Evolutionary conservation across 2,888 invertebrate species (phyloP).

Genomic region (Eupithecia abbreviata): DNA sequence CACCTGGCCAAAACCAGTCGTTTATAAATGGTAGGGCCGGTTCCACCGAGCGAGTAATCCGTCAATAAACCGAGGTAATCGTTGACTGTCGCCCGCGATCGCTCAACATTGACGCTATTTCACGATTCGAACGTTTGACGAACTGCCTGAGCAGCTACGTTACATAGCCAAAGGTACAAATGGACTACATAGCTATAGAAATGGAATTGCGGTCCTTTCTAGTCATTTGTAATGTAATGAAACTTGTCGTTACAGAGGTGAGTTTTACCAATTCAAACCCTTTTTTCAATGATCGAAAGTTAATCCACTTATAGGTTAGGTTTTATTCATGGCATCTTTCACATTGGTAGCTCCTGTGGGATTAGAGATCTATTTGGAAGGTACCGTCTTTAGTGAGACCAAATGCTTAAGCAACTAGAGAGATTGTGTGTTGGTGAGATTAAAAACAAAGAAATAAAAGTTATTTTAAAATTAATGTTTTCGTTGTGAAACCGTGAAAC

Average conservation of each 20-base stretch:
- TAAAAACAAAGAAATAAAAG: not conserved
- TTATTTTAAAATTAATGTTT: not conserved
- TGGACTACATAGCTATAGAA: not conserved
- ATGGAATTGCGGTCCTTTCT: not conserved
- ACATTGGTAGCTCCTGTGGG: not conserved
- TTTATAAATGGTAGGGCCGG: constrained; percentile 31
- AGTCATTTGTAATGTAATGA: not conserved
- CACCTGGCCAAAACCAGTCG: not conserved
- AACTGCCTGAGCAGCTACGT: not conserved
- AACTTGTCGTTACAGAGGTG: not conserved
- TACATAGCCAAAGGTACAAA: not conserved
- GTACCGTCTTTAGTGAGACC: not conserved
- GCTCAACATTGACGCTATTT: constrained; percentile 32
- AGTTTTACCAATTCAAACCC: not conserved
- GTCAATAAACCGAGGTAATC: constrained; percentile 34
- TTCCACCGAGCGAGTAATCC: constrained; percentile 21
- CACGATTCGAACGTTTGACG: constrained; percentile 18
- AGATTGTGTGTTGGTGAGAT: not conserved
- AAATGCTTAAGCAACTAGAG: not conserved
- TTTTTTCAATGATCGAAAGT: not conserved
- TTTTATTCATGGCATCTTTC: not conserved
- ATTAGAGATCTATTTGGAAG: not conserved
- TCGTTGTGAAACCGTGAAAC: not conserved
- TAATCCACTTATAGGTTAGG: not conserved
- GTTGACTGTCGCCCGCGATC: constrained; percentile 29